These are phyloP conservation scores for Panzeria rudis DNA, from an alignment of 2,888 invertebrate species.

Conservation along the genomic window DNA sequence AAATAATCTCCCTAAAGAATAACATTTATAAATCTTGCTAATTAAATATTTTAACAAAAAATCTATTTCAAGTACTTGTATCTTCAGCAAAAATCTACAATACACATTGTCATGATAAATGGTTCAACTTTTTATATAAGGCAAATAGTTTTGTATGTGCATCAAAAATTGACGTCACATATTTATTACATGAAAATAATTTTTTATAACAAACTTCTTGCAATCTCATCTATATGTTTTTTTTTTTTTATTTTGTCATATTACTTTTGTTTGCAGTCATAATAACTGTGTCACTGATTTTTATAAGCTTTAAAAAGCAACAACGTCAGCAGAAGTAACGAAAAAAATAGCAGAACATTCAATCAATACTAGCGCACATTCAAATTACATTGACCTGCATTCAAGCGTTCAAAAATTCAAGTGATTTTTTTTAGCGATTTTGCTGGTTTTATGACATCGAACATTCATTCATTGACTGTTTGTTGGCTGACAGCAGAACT, in stretches of 20 bases:
- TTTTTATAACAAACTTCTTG: conserved; percentile 25
- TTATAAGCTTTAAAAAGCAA: conserved; percentile 5
- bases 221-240: not conserved
- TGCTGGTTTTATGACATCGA: conserved; percentile 40
- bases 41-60: conserved; percentile 5
- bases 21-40: not conserved
- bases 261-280: conserved; percentile 18
- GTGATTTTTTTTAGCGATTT: conserved; percentile 23
- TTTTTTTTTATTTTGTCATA: conserved; percentile 5
- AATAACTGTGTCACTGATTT: conserved; percentile 38
- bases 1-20: not conserved
- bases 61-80: not conserved
- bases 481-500: conserved; percentile 8
- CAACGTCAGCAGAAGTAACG: conserved; percentile 30
- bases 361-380: conserved; percentile 15
- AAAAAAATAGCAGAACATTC: conserved; percentile 3
- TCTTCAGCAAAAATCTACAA: not conserved
- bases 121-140: not conserved
- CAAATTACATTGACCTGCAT: conserved; percentile 67
- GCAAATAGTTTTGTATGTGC: not conserved
- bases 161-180: conserved; percentile 15
- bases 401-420: conserved; percentile 30
- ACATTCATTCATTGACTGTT: conserved; percentile 9
- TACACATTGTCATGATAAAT: not conserved
- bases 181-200: conserved; percentile 7